Conservation (phyloP, 2,797 vertebrate genomes). For the Tadarida brasiliensis region DNA sequence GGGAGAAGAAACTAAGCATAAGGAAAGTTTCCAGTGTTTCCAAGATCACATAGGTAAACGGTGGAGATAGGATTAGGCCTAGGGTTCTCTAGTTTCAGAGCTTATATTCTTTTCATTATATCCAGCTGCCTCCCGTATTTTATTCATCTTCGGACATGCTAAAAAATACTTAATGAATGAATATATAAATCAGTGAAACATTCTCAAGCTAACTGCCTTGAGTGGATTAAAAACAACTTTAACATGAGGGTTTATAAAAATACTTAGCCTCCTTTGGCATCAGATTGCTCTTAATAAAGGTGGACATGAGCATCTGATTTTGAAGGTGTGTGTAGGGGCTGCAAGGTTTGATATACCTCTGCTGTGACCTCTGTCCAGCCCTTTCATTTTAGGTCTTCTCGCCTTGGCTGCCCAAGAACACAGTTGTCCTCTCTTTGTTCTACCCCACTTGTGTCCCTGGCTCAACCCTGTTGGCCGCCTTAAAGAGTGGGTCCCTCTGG, state of each 20-base stretch:
- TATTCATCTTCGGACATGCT: constrained; percentile 26
- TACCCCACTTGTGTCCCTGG: neutral
- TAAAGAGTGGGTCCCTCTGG: neutral
- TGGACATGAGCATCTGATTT: neutral
- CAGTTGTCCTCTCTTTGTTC: neutral
- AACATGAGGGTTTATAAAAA: constrained; percentile 66
- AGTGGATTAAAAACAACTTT: constrained; percentile 32
- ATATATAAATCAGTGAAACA: neutral
- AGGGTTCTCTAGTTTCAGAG: neutral
- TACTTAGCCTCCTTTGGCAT: constrained; percentile 6
- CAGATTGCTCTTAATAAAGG: constrained; percentile 38
- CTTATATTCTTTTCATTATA: neutral
- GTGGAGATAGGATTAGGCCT: neutral
- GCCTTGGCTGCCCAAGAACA: neutral
- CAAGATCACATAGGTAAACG: neutral
- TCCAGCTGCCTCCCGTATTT: neutral
- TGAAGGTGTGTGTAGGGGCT: neutral
- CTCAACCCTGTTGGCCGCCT: neutral
- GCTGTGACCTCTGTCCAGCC: neutral
- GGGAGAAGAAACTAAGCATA: neutral
- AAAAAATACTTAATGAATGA: constrained; percentile 38
- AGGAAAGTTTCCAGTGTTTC: neutral
- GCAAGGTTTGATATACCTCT: neutral
- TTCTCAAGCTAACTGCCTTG: constrained; percentile 46
- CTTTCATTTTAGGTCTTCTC: constrained; percentile 17